A percentile compares a stretch with the other conserved stretches of the same genome.
Conservation (phyloP, 2,113 vertebrate genomes). For the Cyanoderma ruficeps region DNA sequence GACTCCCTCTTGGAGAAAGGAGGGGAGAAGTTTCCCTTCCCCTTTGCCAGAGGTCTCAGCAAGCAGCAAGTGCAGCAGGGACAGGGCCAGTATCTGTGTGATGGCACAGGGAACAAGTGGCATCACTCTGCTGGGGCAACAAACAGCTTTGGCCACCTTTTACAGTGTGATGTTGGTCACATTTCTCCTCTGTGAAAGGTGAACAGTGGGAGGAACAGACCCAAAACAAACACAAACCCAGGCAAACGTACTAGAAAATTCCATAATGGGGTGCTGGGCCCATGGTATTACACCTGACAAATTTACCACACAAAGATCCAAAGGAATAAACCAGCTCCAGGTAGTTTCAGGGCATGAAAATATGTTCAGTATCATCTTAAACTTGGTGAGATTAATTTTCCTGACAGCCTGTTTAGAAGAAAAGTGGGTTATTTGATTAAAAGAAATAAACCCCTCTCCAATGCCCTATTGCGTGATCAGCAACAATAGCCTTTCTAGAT, state of each 20-base stretch:
- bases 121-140: background rate
- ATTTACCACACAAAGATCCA: background rate
- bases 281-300: background rate
- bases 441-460: background rate
- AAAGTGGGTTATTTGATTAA: background rate
- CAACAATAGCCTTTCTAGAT: background rate
- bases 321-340: background rate
- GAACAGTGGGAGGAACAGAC: background rate
- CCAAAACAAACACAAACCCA: background rate
- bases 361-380: background rate
- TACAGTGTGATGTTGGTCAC: background rate
- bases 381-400: background rate
- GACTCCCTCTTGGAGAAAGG: background rate
- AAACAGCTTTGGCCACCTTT: background rate
- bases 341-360: background rate
- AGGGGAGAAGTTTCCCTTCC: background rate
- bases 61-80: background rate
- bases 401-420: constrained; percentile 1
- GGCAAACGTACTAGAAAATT: background rate
- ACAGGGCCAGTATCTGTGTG: rapidly evolving
- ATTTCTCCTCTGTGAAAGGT: background rate
- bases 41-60: background rate
- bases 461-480: background rate
- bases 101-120: background rate
- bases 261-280: background rate